Base-by-base conservation (phyloP, 1,140 invertebrate species). In the Cherax destructor region DNA sequence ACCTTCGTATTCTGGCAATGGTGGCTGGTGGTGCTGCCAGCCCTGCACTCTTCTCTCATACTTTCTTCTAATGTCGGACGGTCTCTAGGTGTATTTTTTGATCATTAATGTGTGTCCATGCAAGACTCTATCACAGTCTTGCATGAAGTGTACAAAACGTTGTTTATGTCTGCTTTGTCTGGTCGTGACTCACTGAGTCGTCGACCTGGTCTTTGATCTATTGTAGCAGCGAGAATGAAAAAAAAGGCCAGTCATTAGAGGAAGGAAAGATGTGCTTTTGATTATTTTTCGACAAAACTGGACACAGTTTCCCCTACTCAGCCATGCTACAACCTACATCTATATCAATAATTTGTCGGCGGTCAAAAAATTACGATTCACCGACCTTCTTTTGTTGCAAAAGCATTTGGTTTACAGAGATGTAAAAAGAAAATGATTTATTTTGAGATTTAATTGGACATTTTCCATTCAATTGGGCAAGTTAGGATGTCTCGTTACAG, bases 41-140 rank as follows among this genome's bases (percentile, higher is more conserved):
- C 30, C 4, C 13, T 74, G 30, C 7, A 50, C 77, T 4, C 47
- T 52, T 79, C 47, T 10, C 9, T 56, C 52, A 56, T 16, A 52
- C 16, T 13, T 7, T 50, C 6, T 84, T 72, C n/a, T 61, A 18
- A 3, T 88, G 77, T 88, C 77, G 86, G 86, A 88, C 86, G 86
- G 86, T 50, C 86, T 88, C 86, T 47, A 49, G 47, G 81, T 69
- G 72, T 47, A 18, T 24, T 49, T 88, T 88, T 88, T 88, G 86
- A 88, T 88, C 86, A 80, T 72, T 30, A 2, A n/a, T 88, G 78
- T 72, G 69, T 81, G 50, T 87, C 56, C 3, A 49, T 80, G 21
- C 21, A 56, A 74, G 69, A 74, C 6, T 30, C 69, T 18, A 56
- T 21, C 18, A 11, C 24, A 24, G 21, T 74, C 69, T 74, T 74